These are phyloP conservation scores for Tenebrio molitor DNA, from an alignment of 1,140 invertebrate genomes.

Conservation along the genomic window DNA sequence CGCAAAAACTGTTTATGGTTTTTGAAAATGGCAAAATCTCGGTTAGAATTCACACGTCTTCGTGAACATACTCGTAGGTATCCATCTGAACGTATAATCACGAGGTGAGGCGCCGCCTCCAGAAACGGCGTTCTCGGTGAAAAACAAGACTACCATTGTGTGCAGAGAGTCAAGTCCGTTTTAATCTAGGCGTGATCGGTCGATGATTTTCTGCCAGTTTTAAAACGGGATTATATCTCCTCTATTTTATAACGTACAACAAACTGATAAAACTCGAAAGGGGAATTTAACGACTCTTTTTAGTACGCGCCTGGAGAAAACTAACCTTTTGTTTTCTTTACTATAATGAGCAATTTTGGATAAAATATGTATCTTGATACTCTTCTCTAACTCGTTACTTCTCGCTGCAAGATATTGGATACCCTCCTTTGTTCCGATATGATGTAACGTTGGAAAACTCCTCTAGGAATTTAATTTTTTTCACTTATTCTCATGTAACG, in stretches of 20 bases:
- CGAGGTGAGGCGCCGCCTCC: conserved; percentile 5
- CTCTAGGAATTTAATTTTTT: conserved; percentile 19
- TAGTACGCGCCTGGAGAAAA: conserved; percentile 34
- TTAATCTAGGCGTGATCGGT: conserved; percentile 36
- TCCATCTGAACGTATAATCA: conserved; percentile 16
- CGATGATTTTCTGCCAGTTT: conserved; percentile 29
- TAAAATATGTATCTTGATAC: conserved; percentile 41
- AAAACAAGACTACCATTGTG: conserved; percentile 22
- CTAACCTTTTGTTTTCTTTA: conserved; percentile 32
- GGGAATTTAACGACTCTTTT: conserved; percentile 25
- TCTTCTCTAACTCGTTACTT: conserved; percentile 25
- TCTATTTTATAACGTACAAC: conserved; percentile 27
- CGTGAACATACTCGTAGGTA: neutral
- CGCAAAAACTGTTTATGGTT: conserved; percentile 31
- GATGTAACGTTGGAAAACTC: conserved; percentile 24
- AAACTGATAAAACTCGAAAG: conserved; percentile 35
- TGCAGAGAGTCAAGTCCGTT: conserved; percentile 14
- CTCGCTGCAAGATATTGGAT: conserved; percentile 20
- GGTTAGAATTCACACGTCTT: neutral
- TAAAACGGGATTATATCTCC: conserved; percentile 2
- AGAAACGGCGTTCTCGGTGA: conserved; percentile 34
- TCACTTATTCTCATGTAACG: neutral
- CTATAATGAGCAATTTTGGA: conserved; percentile 36
- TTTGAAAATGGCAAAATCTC: conserved; percentile 5
- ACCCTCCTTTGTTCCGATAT: conserved; percentile 26